phyloP scores from a whole-genome alignment of 2,888 invertebrate genomes.

The Muscina levida region DNA sequence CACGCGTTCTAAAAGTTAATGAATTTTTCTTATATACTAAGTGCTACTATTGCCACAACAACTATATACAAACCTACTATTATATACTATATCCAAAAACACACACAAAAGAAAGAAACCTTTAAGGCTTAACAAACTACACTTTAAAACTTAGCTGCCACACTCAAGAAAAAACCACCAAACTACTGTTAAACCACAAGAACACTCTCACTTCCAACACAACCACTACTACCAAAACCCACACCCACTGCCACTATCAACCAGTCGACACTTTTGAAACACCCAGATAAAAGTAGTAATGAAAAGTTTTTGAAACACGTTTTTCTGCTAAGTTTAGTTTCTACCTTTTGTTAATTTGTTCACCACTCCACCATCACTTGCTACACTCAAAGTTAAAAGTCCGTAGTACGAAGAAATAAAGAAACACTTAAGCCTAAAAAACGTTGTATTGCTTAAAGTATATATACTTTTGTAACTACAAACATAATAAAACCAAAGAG shows the following conservation, averaged over 20 bases:
- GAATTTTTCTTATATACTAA: conserved; percentile 53
- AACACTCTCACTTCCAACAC: conserved; percentile 25
- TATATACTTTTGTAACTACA: conserved; percentile 22
- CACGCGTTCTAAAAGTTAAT: conserved; percentile 66
- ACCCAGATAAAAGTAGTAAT: conserved; percentile 44
- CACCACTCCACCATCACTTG: conserved; percentile 31
- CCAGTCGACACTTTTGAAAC: conserved; percentile 32
- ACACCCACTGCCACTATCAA: background rate
- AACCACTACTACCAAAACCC: no score
- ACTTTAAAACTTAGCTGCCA: conserved; percentile 41
- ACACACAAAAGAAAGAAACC: conserved; percentile 1
- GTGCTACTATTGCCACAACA: background rate
- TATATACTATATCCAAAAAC: background rate
- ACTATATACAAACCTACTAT: conserved; percentile 10
- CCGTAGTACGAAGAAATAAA: background rate
- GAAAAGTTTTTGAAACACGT: conserved; percentile 45
- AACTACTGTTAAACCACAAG: conserved; percentile 11
- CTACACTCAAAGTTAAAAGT: conserved; percentile 29
- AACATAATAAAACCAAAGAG: background rate
- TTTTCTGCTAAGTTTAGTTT: conserved; percentile 31
- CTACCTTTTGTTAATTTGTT: conserved; percentile 33
- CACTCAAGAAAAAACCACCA: conserved; percentile 16
- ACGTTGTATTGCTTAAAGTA: conserved; percentile 26
- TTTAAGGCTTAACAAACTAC: conserved; percentile 39
- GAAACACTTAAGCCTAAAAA: background rate